These are phyloP conservation scores for Oedothorax gibbosus DNA, from an alignment of 1,140 invertebrate genomes.

Conservation along the genomic window DNA sequence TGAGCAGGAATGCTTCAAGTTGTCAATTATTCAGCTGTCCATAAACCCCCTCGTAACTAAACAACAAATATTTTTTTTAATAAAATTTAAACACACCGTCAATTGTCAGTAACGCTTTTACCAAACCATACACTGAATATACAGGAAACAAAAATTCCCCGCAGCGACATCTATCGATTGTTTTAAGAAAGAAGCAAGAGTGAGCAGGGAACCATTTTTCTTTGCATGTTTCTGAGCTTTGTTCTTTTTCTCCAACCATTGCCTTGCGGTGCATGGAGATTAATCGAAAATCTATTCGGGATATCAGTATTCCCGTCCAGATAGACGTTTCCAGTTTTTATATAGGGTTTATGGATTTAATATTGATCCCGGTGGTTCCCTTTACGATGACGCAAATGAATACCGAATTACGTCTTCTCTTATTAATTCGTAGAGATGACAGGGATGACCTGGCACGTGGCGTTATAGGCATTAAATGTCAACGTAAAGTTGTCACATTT, in stretches of 20 bases:
- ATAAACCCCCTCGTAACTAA: no score
- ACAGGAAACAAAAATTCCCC: conserved; percentile 37
- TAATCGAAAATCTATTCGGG: conserved; percentile 54
- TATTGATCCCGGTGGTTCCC: conserved; percentile 24
- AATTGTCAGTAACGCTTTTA: no score
- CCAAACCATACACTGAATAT: no score
- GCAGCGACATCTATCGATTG: conserved; percentile 46
- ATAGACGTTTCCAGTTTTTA: conserved; percentile 33
- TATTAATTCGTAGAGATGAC: conserved; percentile 23
- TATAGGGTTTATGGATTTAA: conserved; percentile 43
- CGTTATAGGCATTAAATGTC: no score
- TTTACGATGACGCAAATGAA: conserved; percentile 40
- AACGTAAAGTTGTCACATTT: no score
- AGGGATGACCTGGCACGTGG: no score
- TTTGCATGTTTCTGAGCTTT: conserved; percentile 6
- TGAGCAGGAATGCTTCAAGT: no score
- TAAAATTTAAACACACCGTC: no score
- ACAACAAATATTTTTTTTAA: no score
- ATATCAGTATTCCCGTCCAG: conserved; percentile 46
- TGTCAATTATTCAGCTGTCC: no score
- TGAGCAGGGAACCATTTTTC: conserved; percentile 23
- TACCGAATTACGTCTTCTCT: conserved; percentile 20
- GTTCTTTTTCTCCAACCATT: conserved; percentile 27
- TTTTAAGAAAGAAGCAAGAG: conserved; percentile 25
- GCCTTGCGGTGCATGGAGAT: conserved; percentile 49